Evolutionary conservation across 2,888 invertebrate species (phyloP), one percentile per base, ranked within the genome.

Genomic region (Carpatolechia fugitivella): DNA sequence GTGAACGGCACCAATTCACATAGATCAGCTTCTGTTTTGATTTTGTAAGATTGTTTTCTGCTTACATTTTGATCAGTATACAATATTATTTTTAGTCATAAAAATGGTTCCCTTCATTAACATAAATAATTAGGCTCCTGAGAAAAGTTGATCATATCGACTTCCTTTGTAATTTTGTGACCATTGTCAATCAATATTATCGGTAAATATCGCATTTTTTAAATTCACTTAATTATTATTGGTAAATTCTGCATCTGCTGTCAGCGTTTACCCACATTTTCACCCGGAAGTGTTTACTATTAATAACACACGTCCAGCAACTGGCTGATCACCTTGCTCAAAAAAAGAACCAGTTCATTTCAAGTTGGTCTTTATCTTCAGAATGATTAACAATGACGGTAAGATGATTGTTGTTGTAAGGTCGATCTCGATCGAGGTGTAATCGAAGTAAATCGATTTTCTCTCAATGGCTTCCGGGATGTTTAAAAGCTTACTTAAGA

Each of bases 341-440:
- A 66, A 63, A 18, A 73, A 77, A 73, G 77, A 80, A 81, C 76
- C 72, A 75, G 78, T 78, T 60, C 62, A 72, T 63, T 72, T 72
- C 63, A 68, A 66, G 57, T 65, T 57, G 62, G 61, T 57, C 58
- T 52, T 59, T 59, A 58, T 41, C 18, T 16, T 41, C 18, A 41
- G 18, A 16, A 60, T 68, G 70, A 76, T 74, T 71, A 72, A 64
- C 58, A 63, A 44, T 59, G 67, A 68, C 61, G 69, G 66, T 59
- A 16, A 14, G 72, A 76, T 71, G 71, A 69, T 75, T 70, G 70
- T 70, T 68, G 63, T 69, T 66, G 61, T 76, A 72, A 78, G 79
- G 74, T 69, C 68, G 62, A n/a, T 13, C 16, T 24, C 46, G 4
- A 47, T 31, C 8, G 44, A 13, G 14, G 13, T 44, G 44, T 20